Evolutionary conservation across 1,140 invertebrate genomes (phyloP), one percentile per base, ranked within the genome.

Genomic region (Philopotamus ludificatus): DNA sequence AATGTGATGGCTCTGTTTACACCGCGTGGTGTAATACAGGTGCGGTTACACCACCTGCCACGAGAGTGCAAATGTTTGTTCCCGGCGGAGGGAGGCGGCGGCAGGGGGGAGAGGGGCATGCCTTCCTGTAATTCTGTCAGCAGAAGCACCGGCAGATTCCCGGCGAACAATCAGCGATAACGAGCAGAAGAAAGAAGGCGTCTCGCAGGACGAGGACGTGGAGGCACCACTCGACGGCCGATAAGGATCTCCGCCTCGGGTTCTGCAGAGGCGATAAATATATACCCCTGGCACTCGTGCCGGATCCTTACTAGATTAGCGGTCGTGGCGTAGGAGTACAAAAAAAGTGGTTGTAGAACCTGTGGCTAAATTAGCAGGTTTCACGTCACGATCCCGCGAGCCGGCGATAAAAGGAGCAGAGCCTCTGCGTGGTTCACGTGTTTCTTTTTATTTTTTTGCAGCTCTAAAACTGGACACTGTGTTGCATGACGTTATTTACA

Each of bases 301-400:
- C 42, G 15, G 53, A 57, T 22, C 22, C 42, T n/a, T n/a, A 60
- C 57, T 60, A 60, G 57, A 60, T 60, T 60, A 60, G 41, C 57
- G 21, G 42, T n/a, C 25, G 4, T 47, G 7, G 8, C 15, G 10
- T 8, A 20, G 20, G 47, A 28, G 21, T 21, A 12, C 8, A 23
- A 42, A 44, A 58, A 58, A 42, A 41, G 25, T 9, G 21, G 20
- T 20, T 15, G 28, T 34, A 41, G 25, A 57, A 44, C 41, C 26
- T 20, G 20, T 3, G 22, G 57, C 41, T 60, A 60, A 60, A 60
- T 60, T 60, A 60, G 57, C 57, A 21, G 42, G 57, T 60, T 60
- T 60, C 57, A 21, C 57, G 44, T 60, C 57, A 60, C 57, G 57
- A 60, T 20, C 18, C 10, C 8, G 15, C 44, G 44, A 16, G 3